Base-by-base conservation (phyloP, 2,797 vertebrate species). In the Rhodeus uyekii region DNA sequence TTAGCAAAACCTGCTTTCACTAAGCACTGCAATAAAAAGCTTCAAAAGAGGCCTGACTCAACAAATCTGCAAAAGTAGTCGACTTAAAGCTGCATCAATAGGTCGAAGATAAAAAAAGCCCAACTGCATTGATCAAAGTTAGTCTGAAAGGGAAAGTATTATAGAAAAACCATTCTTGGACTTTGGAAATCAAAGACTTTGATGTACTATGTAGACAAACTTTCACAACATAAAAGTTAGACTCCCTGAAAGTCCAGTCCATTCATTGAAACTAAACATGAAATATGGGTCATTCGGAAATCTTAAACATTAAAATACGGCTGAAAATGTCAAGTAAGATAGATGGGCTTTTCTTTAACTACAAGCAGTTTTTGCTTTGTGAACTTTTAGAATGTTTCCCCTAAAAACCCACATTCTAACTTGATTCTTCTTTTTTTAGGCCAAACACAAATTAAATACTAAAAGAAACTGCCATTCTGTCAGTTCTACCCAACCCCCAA, bases 1-100 rank as follows among this genome's bases (percentile, higher is more conserved):
- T 32, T 32, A 63, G 34, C 27, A 63, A 44, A 73, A 44, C 24
- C 3, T 27, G 27, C 38, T 64, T 29, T 29, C 50, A 32, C 55
- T 19, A 48, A 48, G 14, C 39, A 46, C 24, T 69, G 50, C 64
- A 60, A 71, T 61, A 53, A 73, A 76, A 80, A 36, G 27, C 42
- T 61, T 72, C 67, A 61, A 80, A 48, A 71, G n/a, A 42, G 64
- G 42, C 13, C 78, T 71, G 65, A 80, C 78, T 72, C 55, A 4
- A 46, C 68, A 80, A 42, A 34, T 80, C 39, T 48, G 75, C 27
- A 80, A 72, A 68, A 72, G 39, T 12, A 36, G 29, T 69, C 19
- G 12, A 72, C 29, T 42, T 65, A 65, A 14, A 50, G 36, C 73
- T 42, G 73, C 36, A 76, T 76, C 53, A 60, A 27, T 60, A 38